These are phyloP conservation scores for Apantesis nais DNA, from an alignment of 2,888 invertebrate species.

Conservation along the genomic window DNA sequence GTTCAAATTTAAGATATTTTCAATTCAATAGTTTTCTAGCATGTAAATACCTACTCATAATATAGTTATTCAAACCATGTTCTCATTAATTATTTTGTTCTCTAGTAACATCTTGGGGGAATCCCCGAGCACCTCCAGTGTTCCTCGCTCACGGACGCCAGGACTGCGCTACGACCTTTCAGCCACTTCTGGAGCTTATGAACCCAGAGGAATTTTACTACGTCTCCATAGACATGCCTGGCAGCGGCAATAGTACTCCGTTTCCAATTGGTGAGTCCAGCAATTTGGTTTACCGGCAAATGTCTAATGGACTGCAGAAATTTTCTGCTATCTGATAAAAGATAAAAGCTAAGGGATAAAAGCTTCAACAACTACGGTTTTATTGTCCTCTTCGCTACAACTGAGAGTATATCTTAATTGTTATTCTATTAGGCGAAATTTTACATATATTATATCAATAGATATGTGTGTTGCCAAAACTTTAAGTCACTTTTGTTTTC, in stretches of 20 bases:
- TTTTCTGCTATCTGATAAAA: not conserved
- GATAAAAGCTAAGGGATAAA: too few species aligned
- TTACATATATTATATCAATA: too few species aligned
- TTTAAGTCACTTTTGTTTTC: too few species aligned
- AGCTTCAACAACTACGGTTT: too few species aligned
- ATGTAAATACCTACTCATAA: too few species aligned
- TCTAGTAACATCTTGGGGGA: slow-evolving; percentile 86
- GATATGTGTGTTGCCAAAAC: too few species aligned
- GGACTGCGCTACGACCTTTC: slow-evolving; percentile 87
- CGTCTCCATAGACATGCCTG: slow-evolving; percentile 85
- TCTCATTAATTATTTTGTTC: slow-evolving; percentile 35
- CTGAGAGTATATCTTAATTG: too few species aligned
- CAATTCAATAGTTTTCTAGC: too few species aligned
- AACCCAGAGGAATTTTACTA: slow-evolving; percentile 64
- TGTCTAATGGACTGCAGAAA: not conserved
- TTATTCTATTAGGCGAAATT: too few species aligned
- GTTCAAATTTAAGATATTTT: too few species aligned
- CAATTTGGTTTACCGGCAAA: not conserved
- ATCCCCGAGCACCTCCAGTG: slow-evolving; percentile 75
- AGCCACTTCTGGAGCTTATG: slow-evolving; percentile 82
- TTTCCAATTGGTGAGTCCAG: slow-evolving; percentile 71
- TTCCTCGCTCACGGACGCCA: slow-evolving; percentile 87
- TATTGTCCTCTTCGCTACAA: too few species aligned
- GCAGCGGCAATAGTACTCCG: slow-evolving; percentile 86
- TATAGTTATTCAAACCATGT: not conserved